Evolutionary conservation across 2,888 invertebrate genomes (phyloP).

Genomic region (Lithophane socia): DNA sequence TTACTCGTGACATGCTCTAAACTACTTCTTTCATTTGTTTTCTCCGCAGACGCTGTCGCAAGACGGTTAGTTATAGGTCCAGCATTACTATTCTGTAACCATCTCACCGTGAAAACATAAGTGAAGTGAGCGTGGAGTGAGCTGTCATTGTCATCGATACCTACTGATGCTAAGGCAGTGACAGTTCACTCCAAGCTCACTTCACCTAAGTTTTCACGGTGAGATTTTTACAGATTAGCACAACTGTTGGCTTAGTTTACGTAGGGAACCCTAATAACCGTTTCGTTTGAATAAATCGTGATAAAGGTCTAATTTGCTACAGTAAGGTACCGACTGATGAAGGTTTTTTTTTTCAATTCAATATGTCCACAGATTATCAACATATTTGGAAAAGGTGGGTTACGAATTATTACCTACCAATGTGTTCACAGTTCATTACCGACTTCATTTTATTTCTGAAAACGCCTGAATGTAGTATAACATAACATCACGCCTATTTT

Average conservation of each 20-base stretch:
- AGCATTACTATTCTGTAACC: too few relatives aligned
- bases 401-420: not conserved
- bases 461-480: not conserved
- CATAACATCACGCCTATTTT: not conserved
- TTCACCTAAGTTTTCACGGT: too few relatives aligned
- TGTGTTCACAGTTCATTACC: not conserved
- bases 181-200: too few relatives aligned
- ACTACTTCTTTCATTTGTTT: not conserved
- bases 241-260: not conserved
- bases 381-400: conserved; percentile 26
- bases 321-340: conserved; percentile 57
- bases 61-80: not conserved
- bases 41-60: not conserved
- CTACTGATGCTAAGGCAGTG: too few relatives aligned
- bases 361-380: conserved; percentile 37
- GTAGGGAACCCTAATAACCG: conserved; percentile 3
- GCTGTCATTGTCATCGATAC: too few relatives aligned
- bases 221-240: too few relatives aligned
- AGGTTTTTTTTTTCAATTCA: conserved; percentile 44
- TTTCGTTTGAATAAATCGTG: conserved; percentile 35
- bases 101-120: too few relatives aligned
- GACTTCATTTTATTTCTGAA: not conserved
- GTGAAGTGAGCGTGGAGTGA: too few relatives aligned
- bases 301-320: conserved; percentile 45
- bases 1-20: not conserved